phyloP scores from a whole-genome alignment of 2,888 invertebrate genomes.

The Eilema caniola region DNA sequence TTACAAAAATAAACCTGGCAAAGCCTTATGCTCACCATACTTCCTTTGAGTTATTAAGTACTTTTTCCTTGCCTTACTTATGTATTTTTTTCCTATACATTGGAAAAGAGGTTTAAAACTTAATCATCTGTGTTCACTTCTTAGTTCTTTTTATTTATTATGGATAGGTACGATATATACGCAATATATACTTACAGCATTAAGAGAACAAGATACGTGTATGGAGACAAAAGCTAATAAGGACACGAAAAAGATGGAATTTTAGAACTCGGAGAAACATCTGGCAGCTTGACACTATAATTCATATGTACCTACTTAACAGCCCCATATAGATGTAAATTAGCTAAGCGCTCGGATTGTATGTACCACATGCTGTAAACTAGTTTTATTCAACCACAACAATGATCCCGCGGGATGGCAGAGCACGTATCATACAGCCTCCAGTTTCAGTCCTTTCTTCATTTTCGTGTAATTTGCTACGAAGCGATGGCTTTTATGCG shows the following conservation, averaged over 20 bases:
- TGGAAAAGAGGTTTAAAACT: not conserved
- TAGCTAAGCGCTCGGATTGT: slow-evolving; percentile 14
- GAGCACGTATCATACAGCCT: slow-evolving; percentile 53
- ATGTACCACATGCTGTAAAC: slow-evolving; percentile 63
- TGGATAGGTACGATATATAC: not conserved
- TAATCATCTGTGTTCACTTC: not conserved
- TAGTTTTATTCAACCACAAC: slow-evolving; percentile 75
- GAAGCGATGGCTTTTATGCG: slow-evolving; percentile 56
- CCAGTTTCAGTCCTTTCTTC: slow-evolving; percentile 52
- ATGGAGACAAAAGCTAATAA: not conserved
- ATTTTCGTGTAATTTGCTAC: slow-evolving; percentile 55
- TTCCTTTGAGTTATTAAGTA: slow-evolving; percentile 3
- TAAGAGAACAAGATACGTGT: not conserved
- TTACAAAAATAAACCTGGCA: not conserved
- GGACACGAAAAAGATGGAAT: not conserved
- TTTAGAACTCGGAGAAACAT: not conserved
- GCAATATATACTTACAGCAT: not conserved
- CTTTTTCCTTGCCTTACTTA: not conserved
- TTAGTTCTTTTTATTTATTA: not conserved
- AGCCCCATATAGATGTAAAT: not conserved
- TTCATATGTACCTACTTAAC: not conserved
- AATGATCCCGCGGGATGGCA: slow-evolving; percentile 61
- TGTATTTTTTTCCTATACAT: no score
- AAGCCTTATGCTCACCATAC: not conserved
- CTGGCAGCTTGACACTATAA: not conserved